These are phyloP conservation scores for Tauraco erythrolophus DNA, from an alignment of 2,113 vertebrate species.

Conservation along the genomic window DNA sequence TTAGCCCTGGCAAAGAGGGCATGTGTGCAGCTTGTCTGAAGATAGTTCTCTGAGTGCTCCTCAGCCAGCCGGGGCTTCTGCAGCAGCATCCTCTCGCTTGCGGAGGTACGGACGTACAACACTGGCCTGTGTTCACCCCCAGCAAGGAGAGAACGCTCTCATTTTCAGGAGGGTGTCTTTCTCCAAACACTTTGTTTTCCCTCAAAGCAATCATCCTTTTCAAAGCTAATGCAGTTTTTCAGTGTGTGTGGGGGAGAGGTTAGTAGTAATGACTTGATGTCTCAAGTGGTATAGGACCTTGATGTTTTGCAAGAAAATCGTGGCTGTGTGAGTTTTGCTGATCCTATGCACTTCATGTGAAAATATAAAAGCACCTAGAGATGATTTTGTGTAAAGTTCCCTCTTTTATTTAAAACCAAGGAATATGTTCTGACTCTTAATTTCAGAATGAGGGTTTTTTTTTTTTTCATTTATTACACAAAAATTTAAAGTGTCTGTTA, in stretches of 20 bases:
- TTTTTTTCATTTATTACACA: background rate
- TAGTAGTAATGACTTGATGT: conserved; percentile 8
- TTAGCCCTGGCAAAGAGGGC: background rate
- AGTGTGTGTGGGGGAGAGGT: background rate
- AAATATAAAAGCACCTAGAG: conserved; percentile 29
- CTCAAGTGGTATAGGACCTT: conserved; percentile 3
- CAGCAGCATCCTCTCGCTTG: background rate
- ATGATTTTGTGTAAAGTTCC: conserved; percentile 52
- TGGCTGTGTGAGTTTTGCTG: conserved; percentile 5
- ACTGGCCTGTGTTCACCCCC: background rate
- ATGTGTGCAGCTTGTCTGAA: background rate
- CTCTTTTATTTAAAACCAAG: conserved; percentile 52
- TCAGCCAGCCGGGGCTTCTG: background rate
- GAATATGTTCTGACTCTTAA: conserved; percentile 22
- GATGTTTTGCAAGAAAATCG: conserved; percentile 5
- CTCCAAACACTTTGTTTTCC: background rate
- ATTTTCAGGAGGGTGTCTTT: conserved; percentile 4
- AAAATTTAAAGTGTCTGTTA: background rate
- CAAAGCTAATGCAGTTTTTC: conserved; percentile 5
- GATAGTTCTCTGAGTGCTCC: background rate
- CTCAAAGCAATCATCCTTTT: background rate
- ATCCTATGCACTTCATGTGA: conserved; percentile 16
- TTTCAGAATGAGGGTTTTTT: background rate
- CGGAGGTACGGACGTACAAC: background rate
- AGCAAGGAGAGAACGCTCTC: background rate